These are phyloP conservation scores for Gallinago undulata DNA, from an alignment of 2,113 vertebrate species.

Conservation along the genomic window DNA sequence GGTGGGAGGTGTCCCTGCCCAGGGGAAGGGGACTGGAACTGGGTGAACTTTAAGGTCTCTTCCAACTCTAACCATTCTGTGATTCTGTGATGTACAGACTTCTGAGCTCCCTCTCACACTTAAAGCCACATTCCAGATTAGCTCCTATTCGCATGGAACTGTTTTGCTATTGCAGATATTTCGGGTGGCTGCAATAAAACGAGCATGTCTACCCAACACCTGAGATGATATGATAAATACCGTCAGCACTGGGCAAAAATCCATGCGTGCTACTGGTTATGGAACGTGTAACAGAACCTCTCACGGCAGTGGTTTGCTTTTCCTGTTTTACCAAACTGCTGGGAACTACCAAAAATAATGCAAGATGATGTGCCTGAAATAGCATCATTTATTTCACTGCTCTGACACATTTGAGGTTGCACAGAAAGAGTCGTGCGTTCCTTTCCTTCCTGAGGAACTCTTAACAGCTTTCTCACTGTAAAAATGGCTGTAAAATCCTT, in stretches of 20 bases:
- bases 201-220: not conserved
- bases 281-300: not conserved
- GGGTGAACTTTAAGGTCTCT: too few species aligned
- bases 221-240: not conserved
- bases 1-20: too few species aligned
- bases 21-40: too few species aligned
- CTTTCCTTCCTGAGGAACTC: conserved; percentile 1
- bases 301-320: not conserved
- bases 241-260: not conserved
- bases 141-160: not conserved
- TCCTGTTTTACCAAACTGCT: conserved; percentile 38
- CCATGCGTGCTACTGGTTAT: not conserved
- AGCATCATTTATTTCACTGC: conserved; percentile 42
- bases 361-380: not conserved
- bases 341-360: conserved; percentile 47
- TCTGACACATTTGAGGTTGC: conserved; percentile 35
- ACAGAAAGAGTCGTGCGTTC: not conserved
- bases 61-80: too few species aligned
- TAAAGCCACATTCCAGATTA: not conserved
- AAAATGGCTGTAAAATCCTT: conserved; percentile 2
- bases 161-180: not conserved
- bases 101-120: not conserved
- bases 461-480: not conserved
- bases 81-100: not conserved
- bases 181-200: not conserved